These are phyloP conservation scores for Orestias chungarensis DNA, from an alignment of 2,797 vertebrate genomes.

Conservation along the genomic window DNA sequence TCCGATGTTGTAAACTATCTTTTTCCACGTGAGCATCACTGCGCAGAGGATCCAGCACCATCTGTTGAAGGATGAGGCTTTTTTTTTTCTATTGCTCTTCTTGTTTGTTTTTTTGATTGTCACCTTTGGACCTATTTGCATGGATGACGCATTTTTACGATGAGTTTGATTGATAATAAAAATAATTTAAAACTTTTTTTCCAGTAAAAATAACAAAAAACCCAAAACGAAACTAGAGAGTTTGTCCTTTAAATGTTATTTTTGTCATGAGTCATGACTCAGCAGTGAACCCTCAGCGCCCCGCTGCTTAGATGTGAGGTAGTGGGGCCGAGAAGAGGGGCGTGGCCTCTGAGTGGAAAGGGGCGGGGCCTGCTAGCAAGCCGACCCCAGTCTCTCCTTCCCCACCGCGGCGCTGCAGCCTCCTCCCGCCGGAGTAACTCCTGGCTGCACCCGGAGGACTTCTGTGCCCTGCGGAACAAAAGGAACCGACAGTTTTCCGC, in stretches of 20 bases:
- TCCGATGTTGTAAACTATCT: neutral
- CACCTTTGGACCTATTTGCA: neutral
- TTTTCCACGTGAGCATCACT: neutral
- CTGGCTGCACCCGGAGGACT: slow-evolving; percentile 34
- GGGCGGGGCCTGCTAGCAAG: slow-evolving; percentile 36
- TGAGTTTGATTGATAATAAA: neutral
- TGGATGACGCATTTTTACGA: neutral
- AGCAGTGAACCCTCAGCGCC: slow-evolving; percentile 14
- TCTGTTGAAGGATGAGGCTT: slow-evolving; percentile 4
- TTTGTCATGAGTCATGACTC: slow-evolving; percentile 20
- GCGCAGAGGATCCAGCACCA: neutral
- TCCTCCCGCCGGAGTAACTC: slow-evolving; percentile 3
- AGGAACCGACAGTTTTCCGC: slow-evolving; percentile 28
- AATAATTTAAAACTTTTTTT: neutral
- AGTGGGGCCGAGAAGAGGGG: neutral
- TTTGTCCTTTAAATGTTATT: no score
- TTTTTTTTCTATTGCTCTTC: neutral
- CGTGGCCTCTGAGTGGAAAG: neutral
- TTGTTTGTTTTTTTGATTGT: neutral
- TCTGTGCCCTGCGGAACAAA: slow-evolving; percentile 36
- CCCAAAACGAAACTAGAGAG: neutral
- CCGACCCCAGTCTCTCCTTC: slow-evolving; percentile 33
- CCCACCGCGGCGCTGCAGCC: slow-evolving; percentile 28
- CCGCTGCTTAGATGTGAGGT: no score
- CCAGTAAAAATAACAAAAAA: neutral